Evolutionary conservation across 2,113 vertebrate species (phyloP).

Genomic region (Pithys albifrons): DNA sequence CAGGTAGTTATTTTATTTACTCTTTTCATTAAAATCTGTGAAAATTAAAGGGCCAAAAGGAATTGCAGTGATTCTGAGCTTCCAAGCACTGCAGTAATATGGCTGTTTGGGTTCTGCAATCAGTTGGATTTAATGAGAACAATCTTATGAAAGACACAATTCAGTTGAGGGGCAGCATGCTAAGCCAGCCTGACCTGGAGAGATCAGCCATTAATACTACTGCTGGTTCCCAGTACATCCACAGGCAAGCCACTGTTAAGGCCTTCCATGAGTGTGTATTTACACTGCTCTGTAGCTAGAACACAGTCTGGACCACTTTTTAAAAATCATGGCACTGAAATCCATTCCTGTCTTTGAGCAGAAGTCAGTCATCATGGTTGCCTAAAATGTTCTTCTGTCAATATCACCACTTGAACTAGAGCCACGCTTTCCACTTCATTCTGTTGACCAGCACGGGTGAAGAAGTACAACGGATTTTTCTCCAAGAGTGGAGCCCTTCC

Average conservation of each 20-base stretch:
- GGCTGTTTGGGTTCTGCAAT: neutral
- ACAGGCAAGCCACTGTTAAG: conserved; percentile 19
- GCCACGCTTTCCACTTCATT: neutral
- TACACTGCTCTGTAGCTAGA: neutral
- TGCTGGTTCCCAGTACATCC: neutral
- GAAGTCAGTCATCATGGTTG: neutral
- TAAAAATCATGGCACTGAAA: neutral
- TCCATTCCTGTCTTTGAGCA: neutral
- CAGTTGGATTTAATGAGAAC: conserved; percentile 26
- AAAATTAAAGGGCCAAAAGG: neutral
- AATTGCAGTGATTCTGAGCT: neutral
- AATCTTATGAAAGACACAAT: conserved; percentile 38
- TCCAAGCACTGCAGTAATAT: neutral
- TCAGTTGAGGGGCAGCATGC: neutral
- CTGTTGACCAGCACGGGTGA: neutral
- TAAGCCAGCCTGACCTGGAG: neutral
- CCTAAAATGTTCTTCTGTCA: neutral
- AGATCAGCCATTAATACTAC: neutral
- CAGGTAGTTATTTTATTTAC: neutral
- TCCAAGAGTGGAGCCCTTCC: rapidly evolving
- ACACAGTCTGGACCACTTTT: neutral
- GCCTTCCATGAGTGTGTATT: neutral
- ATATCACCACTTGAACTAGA: neutral
- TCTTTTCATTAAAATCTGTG: neutral
- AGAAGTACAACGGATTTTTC: neutral